Base-by-base conservation (phyloP, 23 tunicate genomes). In the Ascidia mentula region DNA sequence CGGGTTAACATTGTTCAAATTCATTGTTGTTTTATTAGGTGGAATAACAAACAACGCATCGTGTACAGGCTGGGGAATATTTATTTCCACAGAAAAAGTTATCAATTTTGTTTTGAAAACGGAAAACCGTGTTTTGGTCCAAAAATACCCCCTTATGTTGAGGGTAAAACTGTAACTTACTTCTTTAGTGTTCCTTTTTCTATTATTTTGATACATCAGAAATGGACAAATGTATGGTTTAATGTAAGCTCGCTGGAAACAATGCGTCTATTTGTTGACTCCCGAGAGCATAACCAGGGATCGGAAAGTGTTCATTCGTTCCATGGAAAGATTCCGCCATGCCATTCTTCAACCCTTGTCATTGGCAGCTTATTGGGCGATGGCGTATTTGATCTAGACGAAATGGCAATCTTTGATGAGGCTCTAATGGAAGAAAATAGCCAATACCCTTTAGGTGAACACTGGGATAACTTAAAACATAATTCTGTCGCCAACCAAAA, bases 151-250 rank as follows among this genome's bases (percentile, higher is more conserved):
- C 12, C 28, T 9, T 28, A 53, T 9, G 2, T 9, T 20, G 28
- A 6, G 65, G 65, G 65, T 53, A 9, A 6, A n/a, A n/a, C n/a
- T n/a, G n/a, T n/a, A n/a, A n/a, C n/a, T n/a, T n/a, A n/a, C n/a
- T n/a, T n/a, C n/a, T n/a, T n/a, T n/a, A n/a, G n/a, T n/a, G n/a
- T n/a, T n/a, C n/a, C n/a, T n/a, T n/a, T n/a, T n/a, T n/a, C n/a
- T n/a, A n/a, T n/a, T n/a, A n/a, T n/a, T n/a, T n/a, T n/a, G n/a
- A n/a, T n/a, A n/a, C n/a, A n/a, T 20, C 65, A 86, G 90, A 86
- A 86, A 86, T 86, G 90, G 90, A 86, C 90, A 24, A 71, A 79
- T 33, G 72, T 86, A 15, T 37, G 40, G 61, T 60, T 86, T 36
- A 37, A 40, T 18, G 79, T 70, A 80, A 60, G 79, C 73, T n/a